Base-by-base conservation (phyloP, 2,888 invertebrate species). In the Horisme vitalbata region DNA sequence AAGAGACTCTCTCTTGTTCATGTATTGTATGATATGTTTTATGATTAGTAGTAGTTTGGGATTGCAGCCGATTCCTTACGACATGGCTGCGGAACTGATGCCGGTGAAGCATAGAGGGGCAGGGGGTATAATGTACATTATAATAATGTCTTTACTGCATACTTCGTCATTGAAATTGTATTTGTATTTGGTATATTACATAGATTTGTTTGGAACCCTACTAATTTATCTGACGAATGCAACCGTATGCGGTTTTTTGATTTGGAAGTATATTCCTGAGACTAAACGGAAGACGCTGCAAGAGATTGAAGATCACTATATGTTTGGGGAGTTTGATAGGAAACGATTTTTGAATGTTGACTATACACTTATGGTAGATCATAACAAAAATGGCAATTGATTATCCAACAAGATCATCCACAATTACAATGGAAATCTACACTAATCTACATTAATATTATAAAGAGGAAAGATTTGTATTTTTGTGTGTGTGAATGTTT, bases 231-330 rank as follows among this genome's bases (percentile, higher is more conserved):
- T 55, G 12, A 8, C 45, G 2, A 56, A 55, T 12, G 51, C 37
- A 8, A 45, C 50, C 0, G 8, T 55, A 6, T 49, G 52, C 6
- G 27, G 41, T 5, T 38, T 32, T 7, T 46, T 38, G n/a, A 51
- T 60, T 3, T 57, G 57, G 57, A 52, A 27, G 26, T 56, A 48
- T 24, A 28, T 60, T 0, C 59, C 59, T n/a, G 59, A 60, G 31
- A 60, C 59, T 0, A 57, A 55, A 45, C 45, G 43, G 1, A 51
- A 38, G 24, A 59, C 54, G 11, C 12, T 59, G 9, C 54, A 55
- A 12, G 52, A 56, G 7, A 39, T 59, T 7, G 59, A 59, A 44
- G 52, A 59, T 20, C 56, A 28, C 23, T 59, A 59, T 18, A 41
- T 20, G 8, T 28, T 43, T n/a, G 57, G 55, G 0, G 32, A 36